Conservation (phyloP, 1,140 invertebrate genomes). For the Drosophila rufa region DNA sequence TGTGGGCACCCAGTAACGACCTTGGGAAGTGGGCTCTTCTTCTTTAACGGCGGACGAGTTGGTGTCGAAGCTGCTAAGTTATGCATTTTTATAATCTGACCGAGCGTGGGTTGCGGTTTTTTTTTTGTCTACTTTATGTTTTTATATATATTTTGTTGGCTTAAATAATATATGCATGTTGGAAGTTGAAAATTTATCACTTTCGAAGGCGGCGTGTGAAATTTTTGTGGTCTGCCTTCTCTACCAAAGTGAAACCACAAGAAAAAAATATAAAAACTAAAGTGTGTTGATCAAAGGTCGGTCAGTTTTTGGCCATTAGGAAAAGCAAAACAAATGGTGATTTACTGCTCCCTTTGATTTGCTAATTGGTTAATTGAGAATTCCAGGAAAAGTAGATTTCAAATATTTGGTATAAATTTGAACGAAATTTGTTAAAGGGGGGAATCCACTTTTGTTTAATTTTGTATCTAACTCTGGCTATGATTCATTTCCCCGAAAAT, state of each 20-base stretch:
- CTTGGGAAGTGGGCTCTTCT: slow-evolving; percentile 56
- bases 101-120: slow-evolving; percentile 53
- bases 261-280: slow-evolving; percentile 2
- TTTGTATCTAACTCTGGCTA: background rate
- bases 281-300: slow-evolving; percentile 33
- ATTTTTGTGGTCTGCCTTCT: slow-evolving; percentile 58
- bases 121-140: slow-evolving; percentile 23
- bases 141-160: slow-evolving; percentile 31
- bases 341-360: slow-evolving; percentile 16
- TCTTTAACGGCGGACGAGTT: slow-evolving; percentile 49
- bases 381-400: slow-evolving; percentile 12
- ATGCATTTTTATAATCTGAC: slow-evolving; percentile 64
- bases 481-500: slow-evolving; percentile 5
- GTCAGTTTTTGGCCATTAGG: slow-evolving; percentile 3
- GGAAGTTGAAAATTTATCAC: slow-evolving; percentile 69
- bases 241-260: slow-evolving; percentile 30
- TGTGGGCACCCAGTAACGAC: slow-evolving; percentile 52
- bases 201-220: slow-evolving; percentile 74
- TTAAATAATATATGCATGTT: slow-evolving; percentile 62
- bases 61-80: slow-evolving; percentile 72
- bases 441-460: slow-evolving; percentile 1
- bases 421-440: slow-evolving; percentile 13
- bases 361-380: slow-evolving; percentile 46
- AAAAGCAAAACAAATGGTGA: slow-evolving; percentile 23
- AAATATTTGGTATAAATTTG: background rate